Evolutionary conservation across 2,888 invertebrate genomes (phyloP).

Genomic region (Chymomyza procnemis): DNA sequence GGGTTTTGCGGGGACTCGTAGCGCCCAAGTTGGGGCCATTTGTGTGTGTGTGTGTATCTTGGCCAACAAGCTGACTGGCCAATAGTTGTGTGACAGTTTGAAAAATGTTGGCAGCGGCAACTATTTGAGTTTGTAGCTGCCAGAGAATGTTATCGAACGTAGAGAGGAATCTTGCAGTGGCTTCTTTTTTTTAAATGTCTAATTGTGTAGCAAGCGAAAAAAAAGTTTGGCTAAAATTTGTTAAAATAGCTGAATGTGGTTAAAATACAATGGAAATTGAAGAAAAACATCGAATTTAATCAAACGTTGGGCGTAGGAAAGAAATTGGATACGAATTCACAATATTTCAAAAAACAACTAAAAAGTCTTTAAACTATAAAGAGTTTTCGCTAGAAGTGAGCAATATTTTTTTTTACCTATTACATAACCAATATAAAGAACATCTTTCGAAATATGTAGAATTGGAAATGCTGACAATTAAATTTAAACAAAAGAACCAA

Average conservation of each 20-base stretch:
- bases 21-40: constrained; percentile 22
- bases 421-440: too few species aligned
- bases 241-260: background rate
- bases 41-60: background rate
- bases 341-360: too few species aligned
- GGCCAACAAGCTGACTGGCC: constrained; percentile 1
- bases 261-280: background rate
- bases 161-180: background rate
- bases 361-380: too few species aligned
- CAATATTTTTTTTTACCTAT: too few species aligned
- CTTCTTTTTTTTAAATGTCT: background rate
- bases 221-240: background rate
- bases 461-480: too few species aligned
- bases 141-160: background rate
- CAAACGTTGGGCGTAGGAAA: background rate
- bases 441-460: too few species aligned
- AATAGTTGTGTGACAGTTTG: constrained; percentile 44
- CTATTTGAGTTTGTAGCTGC: background rate
- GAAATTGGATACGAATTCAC: too few species aligned
- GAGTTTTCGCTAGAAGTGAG: too few species aligned
- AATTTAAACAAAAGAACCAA: too few species aligned
- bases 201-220: background rate
- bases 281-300: background rate
- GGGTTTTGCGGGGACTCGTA: background rate
- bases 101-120: constrained; percentile 37